Base-by-base conservation (phyloP, 2,113 vertebrate species). In the Copsychus sechellarum region DNA sequence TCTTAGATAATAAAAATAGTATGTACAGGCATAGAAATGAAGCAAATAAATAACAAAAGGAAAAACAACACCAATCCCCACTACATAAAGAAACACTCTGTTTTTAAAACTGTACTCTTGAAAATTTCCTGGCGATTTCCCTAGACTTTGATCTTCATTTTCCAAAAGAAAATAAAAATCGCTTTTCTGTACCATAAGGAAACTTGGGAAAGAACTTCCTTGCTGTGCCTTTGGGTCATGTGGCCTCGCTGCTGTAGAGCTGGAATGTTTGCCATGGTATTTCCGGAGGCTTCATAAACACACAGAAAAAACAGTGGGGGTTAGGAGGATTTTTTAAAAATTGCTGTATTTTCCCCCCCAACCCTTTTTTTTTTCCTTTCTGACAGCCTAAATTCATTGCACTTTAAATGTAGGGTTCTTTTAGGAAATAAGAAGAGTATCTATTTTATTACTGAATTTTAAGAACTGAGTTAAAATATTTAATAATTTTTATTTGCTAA, bases 261-360 rank as follows among this genome's bases (percentile, higher is more conserved):
- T 97, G 97, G 97, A 96, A 96, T 98, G 98, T 97, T 97, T 97
- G 97, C 98, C 92, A 57, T 98, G 98, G 98, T 97, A 98, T 98
- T 98, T 99, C 98, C 98, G 97, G 98, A 98, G 96, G 96, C 96
- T 98, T 97, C 81, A 87, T 97, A 98, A 98, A 98, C 97, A 96
- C 71, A 87, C 77, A 86, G 87, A 72, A 72, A 71, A 72, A 92
- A 71, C 70, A 65, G 86, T 50, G 62, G 51, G 34, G 31, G 58
- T 50, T 60, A 65, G 57, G 53, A 82, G 31, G 48, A n/a, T 42
- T 82, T 67, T 1, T 0, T 4, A 70, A 66, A 83, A 56, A 69
- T 33, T 65, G 36, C 33, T 50, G 12, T 50, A 4, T 73, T 43
- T 12, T 1, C 0, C 1, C 8, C 5, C 4, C 11, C 5, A 3